Evolutionary conservation across 2,113 vertebrate species (phyloP).

Genomic region (Platanista minor): DNA sequence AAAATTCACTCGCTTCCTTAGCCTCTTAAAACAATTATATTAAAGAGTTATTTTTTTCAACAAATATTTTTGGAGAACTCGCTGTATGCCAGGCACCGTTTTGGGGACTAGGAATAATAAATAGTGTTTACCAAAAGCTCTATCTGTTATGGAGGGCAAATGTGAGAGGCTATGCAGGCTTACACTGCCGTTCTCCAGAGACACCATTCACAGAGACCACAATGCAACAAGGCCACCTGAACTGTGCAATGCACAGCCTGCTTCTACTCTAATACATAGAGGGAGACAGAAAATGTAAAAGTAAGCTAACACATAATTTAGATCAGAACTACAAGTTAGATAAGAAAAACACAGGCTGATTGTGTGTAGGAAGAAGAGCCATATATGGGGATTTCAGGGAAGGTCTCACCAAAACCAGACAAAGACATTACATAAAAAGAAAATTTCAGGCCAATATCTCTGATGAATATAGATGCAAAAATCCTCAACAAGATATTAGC

Average conservation of each 20-base stretch:
- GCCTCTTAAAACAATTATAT: neutral
- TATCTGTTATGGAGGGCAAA: neutral
- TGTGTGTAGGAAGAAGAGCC: neutral
- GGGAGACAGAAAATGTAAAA: neutral
- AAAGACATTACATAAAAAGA: neutral
- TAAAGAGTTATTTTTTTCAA: neutral
- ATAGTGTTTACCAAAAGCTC: neutral
- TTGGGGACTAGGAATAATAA: neutral
- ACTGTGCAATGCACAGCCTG: neutral
- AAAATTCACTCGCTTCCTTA: neutral
- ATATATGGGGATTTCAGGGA: neutral
- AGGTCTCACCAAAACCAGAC: too few species aligned
- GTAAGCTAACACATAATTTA: neutral
- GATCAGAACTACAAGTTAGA: neutral
- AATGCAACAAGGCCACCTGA: rapidly evolving
- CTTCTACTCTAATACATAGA: neutral
- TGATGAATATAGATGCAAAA: neutral
- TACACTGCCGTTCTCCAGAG: neutral
- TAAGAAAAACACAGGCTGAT: neutral
- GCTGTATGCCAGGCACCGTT: neutral
- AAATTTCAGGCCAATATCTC: neutral
- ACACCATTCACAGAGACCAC: too few species aligned
- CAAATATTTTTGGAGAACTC: slow-evolving; percentile 9
- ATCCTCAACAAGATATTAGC: neutral
- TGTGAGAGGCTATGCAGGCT: neutral